Evolutionary conservation across 2,797 vertebrate species (phyloP).

Genomic region (Peromyscus attwateri): DNA sequence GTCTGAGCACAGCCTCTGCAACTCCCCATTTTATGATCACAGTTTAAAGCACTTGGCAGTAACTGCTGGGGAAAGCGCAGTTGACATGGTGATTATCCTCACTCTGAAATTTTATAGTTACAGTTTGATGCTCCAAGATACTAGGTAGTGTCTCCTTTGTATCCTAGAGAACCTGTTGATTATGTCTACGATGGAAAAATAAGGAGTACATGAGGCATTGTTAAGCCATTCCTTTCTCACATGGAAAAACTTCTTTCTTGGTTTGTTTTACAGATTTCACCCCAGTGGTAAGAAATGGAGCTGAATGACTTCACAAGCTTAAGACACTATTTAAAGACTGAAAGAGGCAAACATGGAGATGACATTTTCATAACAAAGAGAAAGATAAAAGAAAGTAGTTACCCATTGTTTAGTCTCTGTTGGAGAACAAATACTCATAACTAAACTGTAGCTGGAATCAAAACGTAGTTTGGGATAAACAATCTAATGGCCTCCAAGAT

Average conservation of each 20-base stretch:
- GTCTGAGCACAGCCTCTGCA: not conserved
- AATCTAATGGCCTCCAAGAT: slow-evolving; percentile 79
- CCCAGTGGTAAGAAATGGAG: slow-evolving; percentile 64
- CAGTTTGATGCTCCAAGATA: not conserved
- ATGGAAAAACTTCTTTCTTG: slow-evolving; percentile 42
- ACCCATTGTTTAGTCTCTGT: slow-evolving; percentile 80
- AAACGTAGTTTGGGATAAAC: slow-evolving; percentile 80
- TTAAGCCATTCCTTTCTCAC: not conserved
- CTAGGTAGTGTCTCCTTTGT: not conserved
- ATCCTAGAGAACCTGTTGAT: not conserved
- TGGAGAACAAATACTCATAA: slow-evolving; percentile 85
- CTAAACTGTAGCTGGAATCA: slow-evolving; percentile 80
- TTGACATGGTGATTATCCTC: not conserved
- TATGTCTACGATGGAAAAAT: not conserved
- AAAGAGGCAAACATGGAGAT: slow-evolving; percentile 74
- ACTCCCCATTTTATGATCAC: slow-evolving; percentile 34
- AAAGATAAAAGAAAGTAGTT: slow-evolving; percentile 82
- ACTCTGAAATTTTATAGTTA: not conserved
- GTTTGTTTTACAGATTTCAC: slow-evolving; percentile 67
- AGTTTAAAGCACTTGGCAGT: not conserved
- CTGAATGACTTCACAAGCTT: slow-evolving; percentile 71
- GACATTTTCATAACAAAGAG: slow-evolving; percentile 78
- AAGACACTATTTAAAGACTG: slow-evolving; percentile 81
- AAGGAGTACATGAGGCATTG: not conserved
- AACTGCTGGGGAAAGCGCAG: not conserved